Evolutionary conservation across 2,113 vertebrate species (phyloP), one percentile per base, ranked within the genome.

Genomic region (Phyllopteryx taeniolatus): DNA sequence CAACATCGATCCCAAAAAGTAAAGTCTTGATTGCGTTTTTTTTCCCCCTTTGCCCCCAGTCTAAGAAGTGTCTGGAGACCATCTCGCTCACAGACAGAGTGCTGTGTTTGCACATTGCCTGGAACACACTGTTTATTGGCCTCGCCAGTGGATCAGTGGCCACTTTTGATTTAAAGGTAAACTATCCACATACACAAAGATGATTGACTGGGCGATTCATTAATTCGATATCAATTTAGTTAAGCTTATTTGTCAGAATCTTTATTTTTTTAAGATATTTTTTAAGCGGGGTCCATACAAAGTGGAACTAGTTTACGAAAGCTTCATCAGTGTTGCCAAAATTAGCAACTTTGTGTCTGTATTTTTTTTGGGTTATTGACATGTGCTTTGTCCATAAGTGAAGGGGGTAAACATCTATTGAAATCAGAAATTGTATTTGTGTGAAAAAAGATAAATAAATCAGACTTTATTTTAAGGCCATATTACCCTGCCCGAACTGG

Each of bases 131-230:
- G 60, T 99, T 93, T 31, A 94, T 87, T 0, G 98, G 98, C 22
- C 94, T 99, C 39, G 96, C 95, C 75, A 96, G 95, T 42, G 98
- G 98, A 71, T 92, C 86, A 0, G 97, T 99, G 70, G 91, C 93
- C 67, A 95, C 94, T 79, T 94, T 93, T 83, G 95, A 80, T 71
- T 85, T 96, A 70, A 96, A 95, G 94, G 98, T 98, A 70, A 84
- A 75, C 57, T 22, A 27, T 35, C 6, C 20, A 61, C 5, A 53
- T 17, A 53, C 49, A 53, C 49, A 53, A 53, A 15, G 19, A 53
- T 53, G 15, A 15, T 14, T 49, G 47, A 4, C 10, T 49, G 47
- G 12, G 13, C 4, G 47, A 49, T 1, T 17, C 47, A 49, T 49
- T 15, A 27, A 27, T 27, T 27, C 27, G 27, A 27, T 27, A 27